phyloP scores from a whole-genome alignment of 35 echinoderm and acorn worm genomes.

The Lytechinus pictus region DNA sequence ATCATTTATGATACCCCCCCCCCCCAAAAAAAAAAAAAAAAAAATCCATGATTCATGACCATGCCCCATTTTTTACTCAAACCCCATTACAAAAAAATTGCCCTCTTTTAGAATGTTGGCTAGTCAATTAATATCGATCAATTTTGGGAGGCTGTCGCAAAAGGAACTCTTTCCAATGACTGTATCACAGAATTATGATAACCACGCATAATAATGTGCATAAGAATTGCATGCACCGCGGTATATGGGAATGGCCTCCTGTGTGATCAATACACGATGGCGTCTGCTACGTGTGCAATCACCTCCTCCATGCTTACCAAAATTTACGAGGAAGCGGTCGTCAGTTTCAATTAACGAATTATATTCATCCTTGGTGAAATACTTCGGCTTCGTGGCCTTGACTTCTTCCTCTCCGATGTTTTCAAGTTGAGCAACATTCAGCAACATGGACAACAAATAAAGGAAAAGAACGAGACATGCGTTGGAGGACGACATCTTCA shows the following conservation, averaged over 20 bases:
- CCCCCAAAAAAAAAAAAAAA: too few species aligned
- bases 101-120: too few species aligned
- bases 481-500: not conserved
- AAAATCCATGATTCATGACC: too few species aligned
- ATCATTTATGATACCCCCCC: too few species aligned
- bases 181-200: not conserved
- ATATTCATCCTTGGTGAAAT: conserved; percentile 24
- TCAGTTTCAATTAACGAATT: not conserved
- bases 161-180: not conserved
- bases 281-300: not conserved
- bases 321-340: conserved; percentile 23
- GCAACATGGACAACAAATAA: not conserved
- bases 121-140: too few species aligned
- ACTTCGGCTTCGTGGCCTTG: not conserved
- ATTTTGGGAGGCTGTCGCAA: not conserved
- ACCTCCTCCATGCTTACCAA: not conserved
- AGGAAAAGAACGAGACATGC: not conserved
- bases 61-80: too few species aligned
- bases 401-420: not conserved
- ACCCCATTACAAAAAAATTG: too few species aligned
- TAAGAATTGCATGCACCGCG: not conserved
- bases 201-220: not conserved
- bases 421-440: conserved; percentile 5
- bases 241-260: not conserved
- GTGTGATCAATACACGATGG: not conserved